phyloP scores from a whole-genome alignment of 2,888 invertebrate genomes.

The Sinelater perroti region DNA sequence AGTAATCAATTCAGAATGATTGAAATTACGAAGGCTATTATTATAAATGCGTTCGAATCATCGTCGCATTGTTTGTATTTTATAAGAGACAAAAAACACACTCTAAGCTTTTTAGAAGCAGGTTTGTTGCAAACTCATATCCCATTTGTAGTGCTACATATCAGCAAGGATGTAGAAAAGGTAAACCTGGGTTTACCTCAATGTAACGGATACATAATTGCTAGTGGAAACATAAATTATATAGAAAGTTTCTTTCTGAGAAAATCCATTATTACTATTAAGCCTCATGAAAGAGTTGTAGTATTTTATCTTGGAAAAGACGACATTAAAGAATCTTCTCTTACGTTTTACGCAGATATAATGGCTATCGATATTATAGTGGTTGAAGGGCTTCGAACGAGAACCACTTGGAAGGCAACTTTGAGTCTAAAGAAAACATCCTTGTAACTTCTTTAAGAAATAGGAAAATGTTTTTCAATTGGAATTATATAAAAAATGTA shows the following conservation, averaged over 20 bases:
- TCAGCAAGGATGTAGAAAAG: too few relatives aligned
- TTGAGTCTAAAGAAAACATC: neutral
- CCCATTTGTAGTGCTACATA: neutral
- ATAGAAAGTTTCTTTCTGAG: neutral
- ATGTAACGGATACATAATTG: slow-evolving; percentile 11
- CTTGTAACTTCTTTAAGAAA: slow-evolving; percentile 1
- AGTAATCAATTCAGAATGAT: neutral
- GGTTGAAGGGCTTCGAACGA: neutral
- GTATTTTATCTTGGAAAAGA: neutral
- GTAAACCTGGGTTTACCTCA: slow-evolving; percentile 2
- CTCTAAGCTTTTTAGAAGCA: neutral
- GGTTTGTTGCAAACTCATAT: slow-evolving; percentile 1
- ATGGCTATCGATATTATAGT: slow-evolving; percentile 1
- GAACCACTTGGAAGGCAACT: neutral
- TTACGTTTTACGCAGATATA: neutral
- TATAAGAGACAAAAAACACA: neutral
- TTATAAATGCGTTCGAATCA: slow-evolving; percentile 7
- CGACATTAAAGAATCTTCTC: neutral
- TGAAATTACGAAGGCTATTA: neutral
- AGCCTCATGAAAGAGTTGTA: slow-evolving; percentile 3
- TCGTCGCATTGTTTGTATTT: slow-evolving; percentile 6
- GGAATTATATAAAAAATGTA: neutral
- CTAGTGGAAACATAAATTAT: neutral
- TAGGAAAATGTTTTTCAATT: neutral
- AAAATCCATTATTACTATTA: too few relatives aligned